Percentiles rank a stretch among this genome's conserved stretches.
Evolutionary conservation across 2,113 vertebrate genomes (phyloP).

Genomic region (Rousettus leschenaultii): DNA sequence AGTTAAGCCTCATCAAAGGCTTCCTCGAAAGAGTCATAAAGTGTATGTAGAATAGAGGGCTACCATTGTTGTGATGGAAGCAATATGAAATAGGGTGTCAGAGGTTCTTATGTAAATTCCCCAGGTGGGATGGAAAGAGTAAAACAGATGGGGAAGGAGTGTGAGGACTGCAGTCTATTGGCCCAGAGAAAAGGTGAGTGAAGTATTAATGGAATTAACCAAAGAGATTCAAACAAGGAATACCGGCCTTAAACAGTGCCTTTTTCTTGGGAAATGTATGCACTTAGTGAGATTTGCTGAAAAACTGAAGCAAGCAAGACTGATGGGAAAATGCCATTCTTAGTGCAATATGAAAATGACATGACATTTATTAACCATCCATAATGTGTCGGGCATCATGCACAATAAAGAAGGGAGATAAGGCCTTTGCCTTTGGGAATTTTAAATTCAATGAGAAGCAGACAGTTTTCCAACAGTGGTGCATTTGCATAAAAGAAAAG

Average conservation of each 20-base stretch:
- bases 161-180: not conserved
- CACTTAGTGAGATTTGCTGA: not conserved
- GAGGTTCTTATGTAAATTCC: not conserved
- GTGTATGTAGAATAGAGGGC: not conserved
- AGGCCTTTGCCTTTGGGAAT: conserved; percentile 36
- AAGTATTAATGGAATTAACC: not conserved
- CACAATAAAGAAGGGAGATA: not conserved
- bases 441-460: conserved; percentile 52
- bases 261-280: not conserved
- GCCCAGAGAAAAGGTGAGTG: not conserved
- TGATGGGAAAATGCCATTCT: conserved; percentile 30
- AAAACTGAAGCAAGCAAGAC: conserved; percentile 20
- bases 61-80: not conserved
- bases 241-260: not conserved
- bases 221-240: not conserved
- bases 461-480: not conserved
- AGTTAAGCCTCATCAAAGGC: not conserved
- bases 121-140: not conserved
- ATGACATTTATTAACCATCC: conserved; percentile 40
- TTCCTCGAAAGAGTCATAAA: not conserved
- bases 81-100: not conserved
- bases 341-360: not conserved
- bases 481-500: conserved; percentile 44
- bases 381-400: not conserved
- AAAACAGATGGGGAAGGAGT: not conserved